Conservation (phyloP, 2,797 vertebrate genomes). For the Triplophysa yarkandensis region DNA sequence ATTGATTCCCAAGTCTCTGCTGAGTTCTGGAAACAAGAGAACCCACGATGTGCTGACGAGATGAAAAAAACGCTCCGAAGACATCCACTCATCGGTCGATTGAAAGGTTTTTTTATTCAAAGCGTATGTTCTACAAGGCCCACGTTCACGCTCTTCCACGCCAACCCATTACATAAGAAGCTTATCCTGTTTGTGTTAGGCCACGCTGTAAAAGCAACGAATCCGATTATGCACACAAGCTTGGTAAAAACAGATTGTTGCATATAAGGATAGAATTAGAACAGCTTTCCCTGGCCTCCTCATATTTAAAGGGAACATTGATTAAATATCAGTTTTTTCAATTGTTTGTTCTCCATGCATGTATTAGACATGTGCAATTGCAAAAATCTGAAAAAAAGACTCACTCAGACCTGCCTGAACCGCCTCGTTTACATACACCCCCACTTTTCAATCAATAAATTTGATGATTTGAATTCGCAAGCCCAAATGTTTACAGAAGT, state of each 20-base stretch:
- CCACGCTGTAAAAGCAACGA: constrained; percentile 54
- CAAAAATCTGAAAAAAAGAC: too few relatives aligned
- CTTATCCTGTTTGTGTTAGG: constrained; percentile 55
- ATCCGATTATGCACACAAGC: constrained; percentile 59
- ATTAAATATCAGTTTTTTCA: too few relatives aligned
- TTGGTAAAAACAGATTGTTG: constrained; percentile 57
- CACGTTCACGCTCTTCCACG: constrained; percentile 40
- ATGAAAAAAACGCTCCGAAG: constrained; percentile 29
- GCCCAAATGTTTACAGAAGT: too few relatives aligned
- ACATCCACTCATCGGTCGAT: constrained; percentile 35
- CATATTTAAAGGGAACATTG: too few relatives aligned
- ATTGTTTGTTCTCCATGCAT: too few relatives aligned
- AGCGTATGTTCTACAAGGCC: constrained; percentile 49
- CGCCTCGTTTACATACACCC: too few relatives aligned
- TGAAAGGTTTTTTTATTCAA: constrained; percentile 47
- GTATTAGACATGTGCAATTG: too few relatives aligned
- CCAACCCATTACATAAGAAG: constrained; percentile 61
- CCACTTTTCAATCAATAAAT: too few relatives aligned
- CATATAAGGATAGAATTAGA: constrained; percentile 27
- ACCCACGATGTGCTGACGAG: constrained; percentile 33
- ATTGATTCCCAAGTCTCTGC: constrained; percentile 26
- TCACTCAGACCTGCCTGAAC: too few relatives aligned
- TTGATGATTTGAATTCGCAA: too few relatives aligned
- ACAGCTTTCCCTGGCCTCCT: constrained; percentile 1
- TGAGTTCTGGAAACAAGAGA: constrained; percentile 11